Conservation (phyloP, 2,113 vertebrate genomes). For the Chelonoidis abingdonii region DNA sequence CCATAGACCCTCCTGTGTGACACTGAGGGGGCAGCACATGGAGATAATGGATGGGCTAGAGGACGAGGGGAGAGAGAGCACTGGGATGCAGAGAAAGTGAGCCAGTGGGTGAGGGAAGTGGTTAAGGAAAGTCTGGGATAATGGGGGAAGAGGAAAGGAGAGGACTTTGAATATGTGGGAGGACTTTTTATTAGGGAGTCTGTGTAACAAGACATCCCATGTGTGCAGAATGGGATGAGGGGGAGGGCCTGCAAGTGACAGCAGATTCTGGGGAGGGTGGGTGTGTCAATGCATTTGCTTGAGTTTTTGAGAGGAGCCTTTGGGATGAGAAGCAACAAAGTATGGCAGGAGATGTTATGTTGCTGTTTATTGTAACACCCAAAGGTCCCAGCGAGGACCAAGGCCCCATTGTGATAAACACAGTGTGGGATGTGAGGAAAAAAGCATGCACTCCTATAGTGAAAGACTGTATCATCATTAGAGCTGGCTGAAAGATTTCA, state of each 20-base stretch:
- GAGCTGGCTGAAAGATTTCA: background rate
- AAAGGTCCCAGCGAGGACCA: too few relatives aligned
- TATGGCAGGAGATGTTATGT: background rate
- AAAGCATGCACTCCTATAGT: background rate
- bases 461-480: background rate
- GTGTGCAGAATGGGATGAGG: constrained; percentile 25
- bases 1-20: background rate
- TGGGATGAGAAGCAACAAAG: background rate
- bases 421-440: background rate
- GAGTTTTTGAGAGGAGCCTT: background rate
- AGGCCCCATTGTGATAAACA: background rate
- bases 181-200: background rate
- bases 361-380: background rate
- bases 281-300: background rate
- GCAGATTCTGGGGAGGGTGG: background rate
- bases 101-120: background rate
- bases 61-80: background rate
- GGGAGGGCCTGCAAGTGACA: background rate
- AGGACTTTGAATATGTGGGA: too few relatives aligned
- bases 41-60: background rate
- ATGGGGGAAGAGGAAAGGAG: background rate
- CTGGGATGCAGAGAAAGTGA: background rate
- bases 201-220: constrained; percentile 52
- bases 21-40: background rate
- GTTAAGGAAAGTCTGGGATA: background rate